A percentile compares a stretch with the other conserved stretches of the same genome.
phyloP scores from a whole-genome alignment of 2,113 vertebrate genomes.

The Vicugna pacos region DNA sequence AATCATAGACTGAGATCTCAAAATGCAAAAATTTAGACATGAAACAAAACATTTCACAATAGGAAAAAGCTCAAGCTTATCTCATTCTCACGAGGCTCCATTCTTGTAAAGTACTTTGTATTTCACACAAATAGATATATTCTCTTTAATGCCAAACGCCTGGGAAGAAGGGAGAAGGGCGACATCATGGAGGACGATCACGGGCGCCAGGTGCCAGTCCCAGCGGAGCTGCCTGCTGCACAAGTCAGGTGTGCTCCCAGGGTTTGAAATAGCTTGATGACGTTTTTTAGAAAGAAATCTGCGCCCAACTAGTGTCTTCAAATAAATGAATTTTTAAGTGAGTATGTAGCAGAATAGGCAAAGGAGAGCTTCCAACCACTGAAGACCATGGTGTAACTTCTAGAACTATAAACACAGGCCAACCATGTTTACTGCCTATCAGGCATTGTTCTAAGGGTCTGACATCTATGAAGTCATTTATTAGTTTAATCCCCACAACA shows the following conservation, averaged over 20 bases:
- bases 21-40: constrained; percentile 45
- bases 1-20: constrained; percentile 4
- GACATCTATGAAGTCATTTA: neutral
- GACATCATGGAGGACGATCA: neutral
- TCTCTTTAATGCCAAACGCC: neutral
- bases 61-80: neutral
- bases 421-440: neutral
- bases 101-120: neutral
- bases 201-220: neutral
- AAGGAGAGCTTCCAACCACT: neutral
- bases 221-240: neutral
- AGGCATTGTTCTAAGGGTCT: neutral
- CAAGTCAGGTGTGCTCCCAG: neutral
- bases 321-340: neutral
- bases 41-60: neutral
- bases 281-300: neutral
- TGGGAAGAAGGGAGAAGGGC: neutral
- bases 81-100: neutral
- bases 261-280: neutral
- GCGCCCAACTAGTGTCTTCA: neutral
- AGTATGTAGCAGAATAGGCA: neutral
- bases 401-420: neutral
- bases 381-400: neutral
- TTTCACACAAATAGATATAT: neutral
- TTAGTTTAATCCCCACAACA: neutral